Conservation (phyloP, 2,888 invertebrate genomes). For the Athetis lepigone region DNA sequence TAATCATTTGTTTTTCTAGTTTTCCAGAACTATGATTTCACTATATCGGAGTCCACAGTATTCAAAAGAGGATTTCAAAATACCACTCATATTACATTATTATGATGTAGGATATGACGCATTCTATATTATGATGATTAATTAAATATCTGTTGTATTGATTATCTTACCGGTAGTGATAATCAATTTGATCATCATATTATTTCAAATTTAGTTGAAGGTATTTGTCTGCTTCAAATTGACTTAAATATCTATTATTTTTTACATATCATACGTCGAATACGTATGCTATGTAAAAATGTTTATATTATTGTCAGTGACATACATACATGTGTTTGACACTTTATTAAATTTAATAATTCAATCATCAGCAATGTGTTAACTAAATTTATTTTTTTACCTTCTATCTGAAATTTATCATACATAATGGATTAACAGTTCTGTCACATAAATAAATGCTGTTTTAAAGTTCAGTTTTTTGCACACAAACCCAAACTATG, state of each 20-base stretch:
- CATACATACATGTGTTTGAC: neutral
- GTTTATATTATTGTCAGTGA: neutral
- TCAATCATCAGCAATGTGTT: neutral
- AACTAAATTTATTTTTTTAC: no score
- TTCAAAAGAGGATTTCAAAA: neutral
- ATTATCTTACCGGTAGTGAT: conserved; percentile 8
- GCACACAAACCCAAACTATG: neutral
- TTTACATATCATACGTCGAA: conserved; percentile 9
- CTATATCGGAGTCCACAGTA: neutral
- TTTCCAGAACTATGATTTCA: neutral
- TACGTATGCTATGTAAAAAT: no score
- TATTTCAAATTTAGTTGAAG: neutral
- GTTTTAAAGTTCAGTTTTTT: neutral
- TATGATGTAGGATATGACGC: conserved; percentile 1
- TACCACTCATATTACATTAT: neutral
- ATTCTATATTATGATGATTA: conserved; percentile 5
- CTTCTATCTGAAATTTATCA: no score
- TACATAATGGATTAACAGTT: neutral
- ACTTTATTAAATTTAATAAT: no score
- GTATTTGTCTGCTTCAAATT: neutral
- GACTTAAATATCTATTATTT: conserved; percentile 25
- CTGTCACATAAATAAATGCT: neutral
- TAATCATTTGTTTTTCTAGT: no score
- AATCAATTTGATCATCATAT: neutral
- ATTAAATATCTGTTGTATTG: conserved; percentile 4